Percentiles rank a stretch among this genome's conserved stretches.
Evolutionary conservation across 92 coral and sea anemone genomes (phyloP).

Genomic region (Bergia sp.): DNA sequence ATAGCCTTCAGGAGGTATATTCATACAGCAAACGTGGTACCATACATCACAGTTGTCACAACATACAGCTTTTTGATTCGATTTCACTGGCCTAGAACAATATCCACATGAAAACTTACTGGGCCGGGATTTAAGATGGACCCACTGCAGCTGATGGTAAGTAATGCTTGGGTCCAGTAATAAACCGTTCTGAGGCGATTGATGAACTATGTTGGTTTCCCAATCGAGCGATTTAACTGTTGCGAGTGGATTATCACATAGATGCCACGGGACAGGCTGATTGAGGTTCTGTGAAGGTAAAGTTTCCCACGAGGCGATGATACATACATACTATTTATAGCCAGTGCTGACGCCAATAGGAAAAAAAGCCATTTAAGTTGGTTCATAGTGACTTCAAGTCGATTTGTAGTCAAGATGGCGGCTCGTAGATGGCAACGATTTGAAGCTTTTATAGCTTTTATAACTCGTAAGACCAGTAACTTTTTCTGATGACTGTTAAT

Average conservation of each 20-base stretch:
- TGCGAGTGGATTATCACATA: neutral
- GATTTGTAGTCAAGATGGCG: no score
- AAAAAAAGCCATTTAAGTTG: no score
- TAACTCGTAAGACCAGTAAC: neutral
- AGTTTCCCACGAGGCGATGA: no score
- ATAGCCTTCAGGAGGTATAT: slow-evolving; percentile 28
- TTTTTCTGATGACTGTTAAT: neutral
- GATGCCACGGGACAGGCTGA: no score
- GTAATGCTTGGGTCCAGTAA: slow-evolving; percentile 13
- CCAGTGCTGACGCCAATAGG: no score
- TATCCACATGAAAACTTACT: slow-evolving; percentile 28
- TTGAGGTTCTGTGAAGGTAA: no score
- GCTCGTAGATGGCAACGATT: no score
- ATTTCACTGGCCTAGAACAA: neutral
- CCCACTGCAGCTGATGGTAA: slow-evolving; percentile 38
- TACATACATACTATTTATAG: no score
- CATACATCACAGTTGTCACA: slow-evolving; percentile 38
- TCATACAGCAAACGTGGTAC: slow-evolving; percentile 33
- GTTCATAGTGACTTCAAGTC: no score
- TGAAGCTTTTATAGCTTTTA: no score
- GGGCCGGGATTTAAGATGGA: slow-evolving; percentile 42
- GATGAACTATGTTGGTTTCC: slow-evolving; percentile 16
- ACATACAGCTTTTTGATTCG: slow-evolving; percentile 18
- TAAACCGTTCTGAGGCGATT: slow-evolving; percentile 5
- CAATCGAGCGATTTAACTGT: slow-evolving; percentile 8